Evolutionary conservation across 2,888 invertebrate genomes (phyloP), one percentile per base, ranked within the genome.

Genomic region (Hydroisotoma schaefferi): DNA sequence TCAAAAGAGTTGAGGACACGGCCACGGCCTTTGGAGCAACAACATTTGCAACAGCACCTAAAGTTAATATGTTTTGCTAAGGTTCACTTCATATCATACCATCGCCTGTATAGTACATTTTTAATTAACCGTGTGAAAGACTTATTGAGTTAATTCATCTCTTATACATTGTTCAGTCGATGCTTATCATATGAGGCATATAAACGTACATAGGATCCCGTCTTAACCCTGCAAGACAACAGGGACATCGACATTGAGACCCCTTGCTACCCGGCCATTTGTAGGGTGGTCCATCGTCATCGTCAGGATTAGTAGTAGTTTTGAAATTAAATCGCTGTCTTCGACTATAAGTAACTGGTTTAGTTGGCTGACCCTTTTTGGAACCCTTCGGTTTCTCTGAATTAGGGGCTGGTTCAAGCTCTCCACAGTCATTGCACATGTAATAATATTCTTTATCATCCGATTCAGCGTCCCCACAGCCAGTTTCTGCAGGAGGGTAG

Each of bases 301-400:
- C 63, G 15, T 60, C 61, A 40, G n/a, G n/a, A 2, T 5, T 15
- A 2, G 38, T 25, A 25, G 54, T 53, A 40, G 61, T 57, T 38
- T 53, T 55, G 43, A 71, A 71, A 59, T 71, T 71, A 40, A 71
- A 71, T 33, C 67, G 18, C 52, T 71, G 70, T 27, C 70, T 53
- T 33, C 68, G 48, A 38, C 64, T 63, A 33, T 71, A 71, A 2
- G 60, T 65, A 1, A 71, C 68, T 22, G 70, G 70, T 38, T 65
- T 66, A 18, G 25, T 53, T 3, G 38, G 40, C 28, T 23, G n/a
- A 22, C 26, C 20, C 6, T 5, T 38, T 54, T 10, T 1, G 4
- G 8, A n/a, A 25, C 33, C 38, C n/a, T 28, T 8, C 1, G 18
- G 12, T 18, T 29, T 4, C 3, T 18, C 20, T 26, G 47, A 22